A percentile compares a stretch with the other conserved stretches of the same genome.
phyloP scores from a whole-genome alignment of 2,888 invertebrate genomes.

The Andrena dorsata region DNA sequence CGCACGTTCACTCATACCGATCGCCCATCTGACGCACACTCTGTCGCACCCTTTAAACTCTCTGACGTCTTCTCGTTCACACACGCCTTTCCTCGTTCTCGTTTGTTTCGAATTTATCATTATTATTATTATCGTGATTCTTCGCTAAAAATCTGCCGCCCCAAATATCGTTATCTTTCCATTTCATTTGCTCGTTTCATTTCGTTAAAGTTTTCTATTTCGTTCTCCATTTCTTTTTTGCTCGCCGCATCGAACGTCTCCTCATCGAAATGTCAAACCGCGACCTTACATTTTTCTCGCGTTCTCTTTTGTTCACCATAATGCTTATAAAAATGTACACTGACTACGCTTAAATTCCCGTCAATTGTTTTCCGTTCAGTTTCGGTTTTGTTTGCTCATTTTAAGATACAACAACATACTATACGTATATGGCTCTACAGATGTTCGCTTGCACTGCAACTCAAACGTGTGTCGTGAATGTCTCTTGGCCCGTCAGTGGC shows the following conservation, averaged over 20 bases:
- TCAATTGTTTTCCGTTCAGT: slow-evolving; percentile 47
- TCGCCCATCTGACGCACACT: slow-evolving; percentile 38
- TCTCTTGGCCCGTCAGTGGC: slow-evolving; percentile 41
- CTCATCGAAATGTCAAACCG: slow-evolving; percentile 80
- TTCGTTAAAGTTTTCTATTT: not conserved
- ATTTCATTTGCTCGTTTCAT: slow-evolving; percentile 42
- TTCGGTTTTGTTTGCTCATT: slow-evolving; percentile 39
- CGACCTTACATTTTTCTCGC: slow-evolving; percentile 72
- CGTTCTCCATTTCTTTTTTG: not conserved
- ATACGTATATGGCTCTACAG: slow-evolving; percentile 85
- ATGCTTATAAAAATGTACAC: slow-evolving; percentile 81
- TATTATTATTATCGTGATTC: slow-evolving; percentile 70
- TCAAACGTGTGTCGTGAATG: slow-evolving; percentile 83
- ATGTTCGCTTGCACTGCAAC: slow-evolving; percentile 85
- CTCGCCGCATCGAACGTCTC: slow-evolving; percentile 73
- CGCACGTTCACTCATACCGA: slow-evolving; percentile 54
- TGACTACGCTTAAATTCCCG: slow-evolving; percentile 78
- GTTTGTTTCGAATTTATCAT: slow-evolving; percentile 63
- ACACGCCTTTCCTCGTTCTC: slow-evolving; percentile 63
- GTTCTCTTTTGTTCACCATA: not conserved
- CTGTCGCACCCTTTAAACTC: slow-evolving; percentile 39
- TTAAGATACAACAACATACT: slow-evolving; percentile 84
- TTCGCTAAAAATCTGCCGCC: slow-evolving; percentile 67
- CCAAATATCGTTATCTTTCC: slow-evolving; percentile 27
- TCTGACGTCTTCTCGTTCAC: slow-evolving; percentile 48